These are phyloP conservation scores for Agrochola litura DNA, from an alignment of 2,888 invertebrate genomes.

Conservation along the genomic window DNA sequence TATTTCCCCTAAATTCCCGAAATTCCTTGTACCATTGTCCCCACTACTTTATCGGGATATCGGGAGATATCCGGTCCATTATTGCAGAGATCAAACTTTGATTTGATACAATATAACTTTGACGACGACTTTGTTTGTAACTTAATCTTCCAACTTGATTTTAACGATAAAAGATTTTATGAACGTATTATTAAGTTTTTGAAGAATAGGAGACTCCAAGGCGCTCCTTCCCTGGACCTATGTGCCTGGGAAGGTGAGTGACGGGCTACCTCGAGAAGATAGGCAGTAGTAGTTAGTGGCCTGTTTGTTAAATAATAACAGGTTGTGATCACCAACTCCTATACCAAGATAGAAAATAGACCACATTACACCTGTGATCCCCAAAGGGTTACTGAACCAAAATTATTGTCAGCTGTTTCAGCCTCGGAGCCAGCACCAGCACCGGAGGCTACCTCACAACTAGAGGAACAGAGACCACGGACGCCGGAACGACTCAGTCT, in stretches of 20 bases:
- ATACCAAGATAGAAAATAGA: background rate
- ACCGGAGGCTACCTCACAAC: slow-evolving; percentile 78
- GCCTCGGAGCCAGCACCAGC: slow-evolving; percentile 85
- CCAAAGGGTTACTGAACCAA: background rate
- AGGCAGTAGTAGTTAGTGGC: background rate
- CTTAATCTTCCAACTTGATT: slow-evolving; percentile 73
- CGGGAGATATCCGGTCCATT: slow-evolving; percentile 87
- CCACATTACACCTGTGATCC: background rate
- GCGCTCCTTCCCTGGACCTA: background rate
- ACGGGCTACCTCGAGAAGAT: background rate
- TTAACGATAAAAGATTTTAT: slow-evolving; percentile 29
- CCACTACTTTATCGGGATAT: slow-evolving; percentile 80
- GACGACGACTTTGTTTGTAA: slow-evolving; percentile 80
- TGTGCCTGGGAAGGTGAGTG: too few species aligned
- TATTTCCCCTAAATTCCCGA: slow-evolving; percentile 59
- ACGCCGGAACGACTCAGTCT: slow-evolving; percentile 90
- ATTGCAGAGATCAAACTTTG: slow-evolving; percentile 88
- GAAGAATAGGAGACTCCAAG: background rate
- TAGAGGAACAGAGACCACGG: slow-evolving; percentile 78
- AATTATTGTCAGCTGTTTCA: slow-evolving; percentile 55
- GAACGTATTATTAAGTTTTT: slow-evolving; percentile 7
- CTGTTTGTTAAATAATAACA: background rate
- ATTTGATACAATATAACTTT: slow-evolving; percentile 86
- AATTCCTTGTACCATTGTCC: slow-evolving; percentile 75
- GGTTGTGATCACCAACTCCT: background rate